A percentile compares a stretch with the other conserved stretches of the same genome.
Evolutionary conservation across 2,888 invertebrate species (phyloP).

Genomic region (Nezara viridula): DNA sequence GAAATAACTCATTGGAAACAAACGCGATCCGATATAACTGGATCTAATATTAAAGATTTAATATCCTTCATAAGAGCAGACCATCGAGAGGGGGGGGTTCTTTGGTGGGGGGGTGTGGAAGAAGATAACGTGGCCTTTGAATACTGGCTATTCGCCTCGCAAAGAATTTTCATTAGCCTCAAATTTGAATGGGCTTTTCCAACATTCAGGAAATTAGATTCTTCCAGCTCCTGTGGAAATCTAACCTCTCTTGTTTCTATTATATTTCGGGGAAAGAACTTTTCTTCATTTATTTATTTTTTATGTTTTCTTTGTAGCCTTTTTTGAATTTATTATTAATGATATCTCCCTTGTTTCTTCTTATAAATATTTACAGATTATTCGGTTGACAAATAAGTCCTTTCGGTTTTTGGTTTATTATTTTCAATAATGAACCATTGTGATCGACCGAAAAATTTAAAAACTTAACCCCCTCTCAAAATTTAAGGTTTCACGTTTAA

Average conservation of each 20-base stretch:
- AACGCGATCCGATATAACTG: background rate
- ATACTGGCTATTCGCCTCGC: background rate
- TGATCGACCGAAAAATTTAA: too few species aligned
- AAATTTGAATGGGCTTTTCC: conserved; percentile 50
- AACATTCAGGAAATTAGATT: conserved; percentile 45
- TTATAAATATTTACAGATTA: too few species aligned
- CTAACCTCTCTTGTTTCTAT: conserved; percentile 32
- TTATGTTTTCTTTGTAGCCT: background rate
- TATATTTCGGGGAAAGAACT: background rate
- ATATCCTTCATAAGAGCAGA: conserved; percentile 39
- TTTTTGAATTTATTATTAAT: too few species aligned
- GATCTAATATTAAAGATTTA: conserved; percentile 53
- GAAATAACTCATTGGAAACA: conserved; percentile 13
- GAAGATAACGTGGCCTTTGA: conserved; percentile 41
- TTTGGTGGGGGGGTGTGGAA: background rate
- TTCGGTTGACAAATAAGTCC: too few species aligned
- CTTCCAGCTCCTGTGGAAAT: conserved; percentile 11
- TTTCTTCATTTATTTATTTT: background rate
- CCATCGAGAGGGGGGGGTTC: too few species aligned
- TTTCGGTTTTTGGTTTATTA: too few species aligned
- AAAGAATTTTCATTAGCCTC: conserved; percentile 46
- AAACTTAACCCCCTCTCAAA: too few species aligned
- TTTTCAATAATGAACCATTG: too few species aligned
- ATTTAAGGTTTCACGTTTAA: too few species aligned
- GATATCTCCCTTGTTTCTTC: too few species aligned